phyloP scores from a whole-genome alignment of 2,113 vertebrate genomes.

The Strigops habroptila region DNA sequence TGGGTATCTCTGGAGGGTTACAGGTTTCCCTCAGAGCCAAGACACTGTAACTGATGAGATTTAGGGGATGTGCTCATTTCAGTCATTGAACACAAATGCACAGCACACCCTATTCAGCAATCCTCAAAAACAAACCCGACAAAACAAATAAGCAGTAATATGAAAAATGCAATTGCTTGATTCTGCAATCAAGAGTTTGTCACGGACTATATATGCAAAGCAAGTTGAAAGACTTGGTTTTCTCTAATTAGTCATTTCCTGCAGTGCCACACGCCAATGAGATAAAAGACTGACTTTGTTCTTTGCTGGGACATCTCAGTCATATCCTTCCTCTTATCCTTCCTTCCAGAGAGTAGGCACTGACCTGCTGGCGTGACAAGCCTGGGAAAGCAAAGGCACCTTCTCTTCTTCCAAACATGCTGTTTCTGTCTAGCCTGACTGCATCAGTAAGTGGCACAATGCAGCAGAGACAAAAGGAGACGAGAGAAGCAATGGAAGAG shows the following conservation, averaged over 20 bases:
- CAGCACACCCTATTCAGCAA: neutral
- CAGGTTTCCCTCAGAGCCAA: neutral
- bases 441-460: neutral
- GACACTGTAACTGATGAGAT: neutral
- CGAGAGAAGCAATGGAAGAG: neutral
- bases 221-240: neutral
- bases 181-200: neutral
- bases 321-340: neutral
- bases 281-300: neutral
- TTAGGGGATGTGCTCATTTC: neutral
- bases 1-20: neutral
- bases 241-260: neutral
- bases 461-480: neutral
- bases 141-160: neutral
- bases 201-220: neutral
- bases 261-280: accelerated
- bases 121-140: neutral
- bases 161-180: neutral
- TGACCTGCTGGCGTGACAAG: neutral
- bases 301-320: neutral
- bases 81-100: neutral
- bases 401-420: neutral
- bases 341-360: neutral
- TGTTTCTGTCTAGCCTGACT: neutral
- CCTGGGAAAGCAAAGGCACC: neutral